These are phyloP conservation scores for Datnioides undecimradiatus DNA, from an alignment of 2,113 vertebrate species.

Conservation along the genomic window DNA sequence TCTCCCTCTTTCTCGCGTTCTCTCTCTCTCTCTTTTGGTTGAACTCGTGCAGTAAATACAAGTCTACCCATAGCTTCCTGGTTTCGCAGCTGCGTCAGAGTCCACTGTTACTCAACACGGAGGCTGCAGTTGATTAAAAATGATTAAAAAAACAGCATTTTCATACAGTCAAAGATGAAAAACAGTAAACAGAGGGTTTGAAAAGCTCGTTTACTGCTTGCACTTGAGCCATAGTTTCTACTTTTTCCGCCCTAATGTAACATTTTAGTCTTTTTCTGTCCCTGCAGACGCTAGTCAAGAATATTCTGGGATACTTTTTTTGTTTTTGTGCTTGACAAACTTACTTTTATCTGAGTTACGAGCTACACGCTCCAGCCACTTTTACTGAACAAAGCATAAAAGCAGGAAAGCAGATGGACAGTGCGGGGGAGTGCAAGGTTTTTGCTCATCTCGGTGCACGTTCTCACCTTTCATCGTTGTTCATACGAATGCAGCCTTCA, in stretches of 20 bases:
- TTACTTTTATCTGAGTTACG: background rate
- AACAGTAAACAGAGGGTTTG: background rate
- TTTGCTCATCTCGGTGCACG: background rate
- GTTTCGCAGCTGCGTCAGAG: background rate
- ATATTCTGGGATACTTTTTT: too few species aligned
- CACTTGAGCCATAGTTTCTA: background rate
- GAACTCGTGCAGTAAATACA: too few species aligned
- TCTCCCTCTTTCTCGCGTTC: too few species aligned
- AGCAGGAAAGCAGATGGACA: too few species aligned
- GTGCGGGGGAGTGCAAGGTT: too few species aligned
- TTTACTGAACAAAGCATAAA: too few species aligned
- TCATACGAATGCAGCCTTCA: conserved; percentile 96
- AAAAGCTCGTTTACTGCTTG: background rate
- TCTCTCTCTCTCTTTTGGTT: too few species aligned
- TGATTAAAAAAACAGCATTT: background rate
- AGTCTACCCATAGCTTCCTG: too few species aligned
- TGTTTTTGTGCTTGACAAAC: too few species aligned
- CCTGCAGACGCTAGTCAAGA: background rate
- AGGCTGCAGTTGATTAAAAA: background rate
- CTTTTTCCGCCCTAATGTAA: background rate
- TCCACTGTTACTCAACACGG: background rate
- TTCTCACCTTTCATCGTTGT: conserved; percentile 91
- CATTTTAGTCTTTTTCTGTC: background rate
- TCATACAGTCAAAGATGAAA: background rate
- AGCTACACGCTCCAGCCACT: too few species aligned